Percentiles rank a stretch among this genome's conserved stretches.
These are phyloP conservation scores for Nylanderia fulva DNA, from an alignment of 1,140 invertebrate species.

Conservation along the genomic window DNA sequence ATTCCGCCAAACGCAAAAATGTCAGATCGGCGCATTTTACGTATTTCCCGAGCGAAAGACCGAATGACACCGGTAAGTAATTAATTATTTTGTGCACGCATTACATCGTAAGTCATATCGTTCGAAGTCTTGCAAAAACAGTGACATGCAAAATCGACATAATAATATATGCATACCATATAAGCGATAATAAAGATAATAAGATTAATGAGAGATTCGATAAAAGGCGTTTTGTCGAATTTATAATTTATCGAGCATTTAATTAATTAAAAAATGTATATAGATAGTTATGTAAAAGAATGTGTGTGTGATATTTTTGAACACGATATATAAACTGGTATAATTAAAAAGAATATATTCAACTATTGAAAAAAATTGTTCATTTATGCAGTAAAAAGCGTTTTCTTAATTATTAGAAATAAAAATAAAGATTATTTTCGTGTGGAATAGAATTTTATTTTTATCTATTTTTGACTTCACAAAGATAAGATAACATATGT, in stretches of 20 bases:
- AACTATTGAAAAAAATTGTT: background rate
- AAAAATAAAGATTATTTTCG: background rate
- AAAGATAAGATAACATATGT: too few relatives aligned
- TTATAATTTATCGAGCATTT: background rate
- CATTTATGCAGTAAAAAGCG: background rate
- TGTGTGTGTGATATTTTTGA: background rate
- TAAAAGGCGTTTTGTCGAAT: background rate
- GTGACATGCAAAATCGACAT: too few relatives aligned
- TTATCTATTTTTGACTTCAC: too few relatives aligned
- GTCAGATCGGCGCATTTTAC: constrained; percentile 78
- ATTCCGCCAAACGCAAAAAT: constrained; percentile 49
- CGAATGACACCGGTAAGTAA: constrained; percentile 74
- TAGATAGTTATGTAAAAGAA: background rate
- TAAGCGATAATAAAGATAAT: background rate
- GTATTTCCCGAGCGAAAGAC: constrained; percentile 77
- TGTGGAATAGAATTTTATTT: background rate
- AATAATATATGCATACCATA: background rate
- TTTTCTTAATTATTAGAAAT: background rate
- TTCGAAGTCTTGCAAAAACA: too few relatives aligned
- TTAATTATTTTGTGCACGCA: too few relatives aligned
- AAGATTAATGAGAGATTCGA: background rate
- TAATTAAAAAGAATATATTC: background rate
- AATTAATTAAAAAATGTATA: background rate
- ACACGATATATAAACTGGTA: background rate
- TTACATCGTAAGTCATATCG: background rate